phyloP scores from a whole-genome alignment of 2,888 invertebrate species.

The Cheilosia soror region DNA sequence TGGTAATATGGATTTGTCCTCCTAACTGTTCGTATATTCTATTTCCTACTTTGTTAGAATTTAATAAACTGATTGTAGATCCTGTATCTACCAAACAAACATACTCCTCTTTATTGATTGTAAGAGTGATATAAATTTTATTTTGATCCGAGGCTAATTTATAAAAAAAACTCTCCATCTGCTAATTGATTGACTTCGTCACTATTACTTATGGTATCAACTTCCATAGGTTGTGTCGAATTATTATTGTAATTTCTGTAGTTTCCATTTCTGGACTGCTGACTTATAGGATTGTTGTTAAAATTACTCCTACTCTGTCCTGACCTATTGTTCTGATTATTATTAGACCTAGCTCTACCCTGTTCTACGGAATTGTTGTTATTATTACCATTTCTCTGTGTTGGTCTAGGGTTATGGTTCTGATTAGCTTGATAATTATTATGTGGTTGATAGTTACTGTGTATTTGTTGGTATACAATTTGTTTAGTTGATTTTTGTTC shows the following conservation, averaged over 20 bases:
- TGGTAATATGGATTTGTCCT: slow-evolving; percentile 17
- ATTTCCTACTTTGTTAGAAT: slow-evolving; percentile 21
- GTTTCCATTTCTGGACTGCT: background rate
- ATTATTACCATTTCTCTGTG: background rate
- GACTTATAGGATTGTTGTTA: background rate
- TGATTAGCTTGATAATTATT: background rate
- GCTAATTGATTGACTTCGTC: slow-evolving; percentile 3
- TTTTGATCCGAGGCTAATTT: slow-evolving; percentile 5
- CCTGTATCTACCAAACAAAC: slow-evolving; percentile 13
- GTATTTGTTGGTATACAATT: background rate
- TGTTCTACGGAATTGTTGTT: background rate
- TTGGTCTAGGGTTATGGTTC: background rate
- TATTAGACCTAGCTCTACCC: fast-evolving
- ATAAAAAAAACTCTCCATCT: slow-evolving; percentile 1
- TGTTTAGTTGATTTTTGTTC: slow-evolving; percentile 3
- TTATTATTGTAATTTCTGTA: background rate
- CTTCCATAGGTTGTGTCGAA: background rate
- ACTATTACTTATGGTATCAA: slow-evolving; percentile 1
- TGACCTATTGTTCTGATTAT: background rate
- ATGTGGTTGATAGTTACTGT: background rate
- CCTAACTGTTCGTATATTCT: slow-evolving; percentile 14
- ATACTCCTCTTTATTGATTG: background rate
- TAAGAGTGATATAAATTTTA: slow-evolving; percentile 9
- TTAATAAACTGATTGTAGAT: slow-evolving; percentile 19
- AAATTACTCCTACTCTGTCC: background rate